Evolutionary conservation across 1,140 invertebrate species (phyloP).

Genomic region (Drosophila equinoxialis): DNA sequence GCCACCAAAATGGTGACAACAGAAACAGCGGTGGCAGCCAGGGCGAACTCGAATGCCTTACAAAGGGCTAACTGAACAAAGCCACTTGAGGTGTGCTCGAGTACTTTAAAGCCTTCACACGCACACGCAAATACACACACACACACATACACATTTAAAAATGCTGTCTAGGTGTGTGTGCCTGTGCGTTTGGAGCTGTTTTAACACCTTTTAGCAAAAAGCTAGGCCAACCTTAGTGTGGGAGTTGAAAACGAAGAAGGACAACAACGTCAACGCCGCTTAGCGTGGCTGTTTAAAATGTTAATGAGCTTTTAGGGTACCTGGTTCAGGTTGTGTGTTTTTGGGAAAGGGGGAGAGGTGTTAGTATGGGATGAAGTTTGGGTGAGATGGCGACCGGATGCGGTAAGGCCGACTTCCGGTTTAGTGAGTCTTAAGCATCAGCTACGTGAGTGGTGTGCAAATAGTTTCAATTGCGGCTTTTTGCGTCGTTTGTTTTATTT

Average conservation of each 20-base stretch:
- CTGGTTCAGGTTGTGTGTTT: slow-evolving; percentile 23
- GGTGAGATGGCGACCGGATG: slow-evolving; percentile 53
- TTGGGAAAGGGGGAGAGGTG: neutral
- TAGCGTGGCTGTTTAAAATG: slow-evolving; percentile 80
- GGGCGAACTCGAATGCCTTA: slow-evolving; percentile 66
- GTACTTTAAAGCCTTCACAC: slow-evolving; percentile 78
- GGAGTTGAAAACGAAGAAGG: slow-evolving; percentile 4
- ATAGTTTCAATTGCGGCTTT: slow-evolving; percentile 81
- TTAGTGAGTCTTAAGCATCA: slow-evolving; percentile 71
- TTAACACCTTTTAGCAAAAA: slow-evolving; percentile 68
- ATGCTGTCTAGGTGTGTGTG: slow-evolving; percentile 3
- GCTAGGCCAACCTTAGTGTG: slow-evolving; percentile 12
- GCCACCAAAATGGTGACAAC: slow-evolving; percentile 21
- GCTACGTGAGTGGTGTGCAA: slow-evolving; percentile 81
- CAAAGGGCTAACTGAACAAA: slow-evolving; percentile 79
- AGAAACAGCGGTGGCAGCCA: slow-evolving; percentile 20
- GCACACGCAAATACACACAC: slow-evolving; percentile 28
- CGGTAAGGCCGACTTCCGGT: slow-evolving; percentile 75
- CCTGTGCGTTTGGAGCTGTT: slow-evolving; percentile 70
- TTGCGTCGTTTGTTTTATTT: slow-evolving; percentile 78
- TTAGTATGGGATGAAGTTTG: slow-evolving; percentile 4
- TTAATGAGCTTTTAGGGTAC: slow-evolving; percentile 79
- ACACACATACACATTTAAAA: slow-evolving; percentile 18
- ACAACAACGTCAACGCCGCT: slow-evolving; percentile 58
- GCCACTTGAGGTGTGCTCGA: slow-evolving; percentile 80